Percentiles rank a stretch among this genome's conserved stretches.
Evolutionary conservation across 2,888 invertebrate species (phyloP).

Genomic region (Mantis religiosa): DNA sequence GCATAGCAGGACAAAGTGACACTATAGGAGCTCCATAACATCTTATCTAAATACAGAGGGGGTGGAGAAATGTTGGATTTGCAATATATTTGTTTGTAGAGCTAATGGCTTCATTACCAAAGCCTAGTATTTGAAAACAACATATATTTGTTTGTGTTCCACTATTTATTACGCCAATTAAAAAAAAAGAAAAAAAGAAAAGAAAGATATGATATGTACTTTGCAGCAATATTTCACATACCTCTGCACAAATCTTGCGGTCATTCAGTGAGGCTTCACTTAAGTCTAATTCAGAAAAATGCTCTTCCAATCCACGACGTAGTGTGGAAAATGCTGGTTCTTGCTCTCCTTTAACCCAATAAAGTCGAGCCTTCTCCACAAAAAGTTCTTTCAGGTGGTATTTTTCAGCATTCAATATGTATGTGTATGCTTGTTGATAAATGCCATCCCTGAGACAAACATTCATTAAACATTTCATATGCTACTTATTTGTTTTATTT

Average conservation of each 20-base stretch:
- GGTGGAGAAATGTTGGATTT: constrained; percentile 43
- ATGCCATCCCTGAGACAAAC: constrained; percentile 47
- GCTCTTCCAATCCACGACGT: constrained; percentile 62
- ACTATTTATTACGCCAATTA: not conserved
- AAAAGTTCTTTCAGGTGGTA: constrained; percentile 74
- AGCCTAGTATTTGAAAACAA: too few species aligned
- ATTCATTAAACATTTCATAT: not conserved
- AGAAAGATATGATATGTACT: too few species aligned
- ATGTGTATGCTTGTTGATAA: constrained; percentile 77
- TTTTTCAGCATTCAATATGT: constrained; percentile 78
- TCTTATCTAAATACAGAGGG: too few species aligned
- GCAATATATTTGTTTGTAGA: too few species aligned
- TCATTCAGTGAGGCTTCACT: constrained; percentile 35
- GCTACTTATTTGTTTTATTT: not conserved
- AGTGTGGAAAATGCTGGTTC: constrained; percentile 74
- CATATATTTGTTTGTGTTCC: not conserved
- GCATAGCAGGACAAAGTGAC: too few species aligned
- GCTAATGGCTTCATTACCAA: too few species aligned
- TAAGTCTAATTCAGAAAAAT: constrained; percentile 48
- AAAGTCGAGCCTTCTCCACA: constrained; percentile 85
- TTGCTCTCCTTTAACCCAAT: constrained; percentile 81
- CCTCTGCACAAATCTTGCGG: constrained; percentile 39
- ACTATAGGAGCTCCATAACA: too few species aligned
- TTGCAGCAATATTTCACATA: not conserved
- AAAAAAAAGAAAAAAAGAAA: too few species aligned